Conservation (phyloP, 2,797 vertebrate species). For the Ctenosaura bakeri region DNA sequence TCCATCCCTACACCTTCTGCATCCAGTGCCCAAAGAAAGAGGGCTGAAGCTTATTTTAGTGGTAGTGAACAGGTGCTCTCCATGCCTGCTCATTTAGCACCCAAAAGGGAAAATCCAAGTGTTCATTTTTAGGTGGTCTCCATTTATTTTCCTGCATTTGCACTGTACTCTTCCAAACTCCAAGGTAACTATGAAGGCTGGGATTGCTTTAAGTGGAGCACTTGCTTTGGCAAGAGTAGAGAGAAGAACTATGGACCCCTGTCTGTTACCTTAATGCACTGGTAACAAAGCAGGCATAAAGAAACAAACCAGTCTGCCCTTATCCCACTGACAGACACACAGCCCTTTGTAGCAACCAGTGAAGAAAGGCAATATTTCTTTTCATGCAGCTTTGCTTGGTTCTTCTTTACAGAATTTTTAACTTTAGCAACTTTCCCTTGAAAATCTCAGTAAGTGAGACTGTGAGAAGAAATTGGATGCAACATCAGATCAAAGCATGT, state of each 20-base stretch:
- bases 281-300: neutral
- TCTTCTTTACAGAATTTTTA: neutral
- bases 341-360: too few species aligned
- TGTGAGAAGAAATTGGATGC: conserved; percentile 35
- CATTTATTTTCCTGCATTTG: too few species aligned
- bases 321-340: neutral
- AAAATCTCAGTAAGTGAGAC: neutral
- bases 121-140: too few species aligned
- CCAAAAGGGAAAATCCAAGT: too few species aligned
- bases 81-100: too few species aligned
- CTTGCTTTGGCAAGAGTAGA: neutral
- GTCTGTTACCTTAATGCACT: neutral
- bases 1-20: too few species aligned
- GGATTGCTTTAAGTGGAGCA: neutral
- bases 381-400: neutral
- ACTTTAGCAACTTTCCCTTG: neutral
- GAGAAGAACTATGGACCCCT: neutral
- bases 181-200: too few species aligned
- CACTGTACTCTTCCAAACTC: too few species aligned
- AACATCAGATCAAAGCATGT: conserved; percentile 56
- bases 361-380: neutral
- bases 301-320: neutral
- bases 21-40: too few species aligned
- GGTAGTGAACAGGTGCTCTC: too few species aligned
- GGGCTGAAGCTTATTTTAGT: too few species aligned